Percentiles rank a stretch among this genome's conserved stretches.
phyloP scores from a whole-genome alignment of 2,888 invertebrate genomes.

The Tortrix viridana region DNA sequence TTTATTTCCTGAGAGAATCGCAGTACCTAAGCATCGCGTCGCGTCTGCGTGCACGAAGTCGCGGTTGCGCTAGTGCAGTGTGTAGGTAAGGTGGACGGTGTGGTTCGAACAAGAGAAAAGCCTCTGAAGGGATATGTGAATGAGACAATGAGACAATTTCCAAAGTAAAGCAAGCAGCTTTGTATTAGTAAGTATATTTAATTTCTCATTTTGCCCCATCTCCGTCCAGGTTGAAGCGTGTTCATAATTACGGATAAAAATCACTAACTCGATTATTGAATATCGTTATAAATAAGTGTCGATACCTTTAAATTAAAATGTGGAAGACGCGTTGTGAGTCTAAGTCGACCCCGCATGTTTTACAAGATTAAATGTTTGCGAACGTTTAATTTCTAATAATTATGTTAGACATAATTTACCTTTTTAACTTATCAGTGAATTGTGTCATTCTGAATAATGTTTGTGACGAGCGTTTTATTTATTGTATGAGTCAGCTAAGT shows the following conservation, averaged over 20 bases:
- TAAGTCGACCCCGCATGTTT: conserved; percentile 16
- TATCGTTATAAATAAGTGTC: conserved; percentile 56
- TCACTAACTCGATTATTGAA: conserved; percentile 55
- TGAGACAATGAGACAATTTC: conserved; percentile 43
- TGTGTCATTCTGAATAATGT: neutral
- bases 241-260: conserved; percentile 68
- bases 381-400: neutral
- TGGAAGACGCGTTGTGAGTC: conserved; percentile 25
- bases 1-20: too few relatives aligned
- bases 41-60: too few relatives aligned
- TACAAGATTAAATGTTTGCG: too few relatives aligned
- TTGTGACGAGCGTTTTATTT: neutral
- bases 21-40: too few relatives aligned
- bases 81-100: too few relatives aligned
- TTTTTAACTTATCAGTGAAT: neutral
- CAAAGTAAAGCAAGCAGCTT: conserved; percentile 36
- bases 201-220: conserved; percentile 67
- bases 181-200: conserved; percentile 50
- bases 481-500: neutral
- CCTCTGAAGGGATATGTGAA: neutral
- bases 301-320: conserved; percentile 48
- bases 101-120: neutral
- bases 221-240: conserved; percentile 80
- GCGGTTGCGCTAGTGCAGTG: too few relatives aligned
- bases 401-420: neutral